A percentile compares a stretch with the other conserved stretches of the same genome.
phyloP scores from a whole-genome alignment of 2,113 vertebrate species.

The Corapipo altera region DNA sequence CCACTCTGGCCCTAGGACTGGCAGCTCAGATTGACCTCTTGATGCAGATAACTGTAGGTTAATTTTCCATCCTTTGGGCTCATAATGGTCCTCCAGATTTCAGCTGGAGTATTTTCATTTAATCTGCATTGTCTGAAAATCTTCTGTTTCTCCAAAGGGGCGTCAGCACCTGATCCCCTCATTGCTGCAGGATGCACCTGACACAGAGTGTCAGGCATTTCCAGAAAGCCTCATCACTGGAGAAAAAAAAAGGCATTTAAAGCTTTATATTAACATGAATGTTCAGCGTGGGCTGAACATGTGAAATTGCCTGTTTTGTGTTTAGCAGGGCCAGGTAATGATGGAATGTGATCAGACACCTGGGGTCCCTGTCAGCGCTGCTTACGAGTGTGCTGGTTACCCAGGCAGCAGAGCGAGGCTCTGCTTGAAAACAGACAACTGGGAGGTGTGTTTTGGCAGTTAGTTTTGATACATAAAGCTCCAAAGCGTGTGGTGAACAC shows the following conservation, averaged over 20 bases:
- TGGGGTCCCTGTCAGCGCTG: not conserved
- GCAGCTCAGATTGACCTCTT: not conserved
- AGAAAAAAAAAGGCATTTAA: not conserved
- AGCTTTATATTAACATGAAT: not conserved
- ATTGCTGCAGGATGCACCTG: not conserved
- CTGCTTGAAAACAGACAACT: not conserved
- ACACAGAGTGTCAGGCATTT: not conserved
- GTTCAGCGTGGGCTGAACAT: not conserved
- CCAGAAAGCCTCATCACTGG: not conserved
- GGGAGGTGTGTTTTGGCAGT: conserved; percentile 1
- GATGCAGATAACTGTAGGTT: not conserved
- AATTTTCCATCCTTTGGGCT: not conserved
- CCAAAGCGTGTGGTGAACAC: not conserved
- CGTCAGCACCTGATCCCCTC: not conserved
- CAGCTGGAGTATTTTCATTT: not conserved
- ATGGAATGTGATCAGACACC: not conserved
- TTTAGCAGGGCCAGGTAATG: not conserved
- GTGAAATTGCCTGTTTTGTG: not conserved
- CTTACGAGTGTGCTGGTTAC: not conserved
- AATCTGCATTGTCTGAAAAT: not conserved
- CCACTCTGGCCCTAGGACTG: not conserved
- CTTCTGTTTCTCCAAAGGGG: not conserved
- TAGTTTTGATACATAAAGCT: not conserved
- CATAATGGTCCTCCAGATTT: not conserved
- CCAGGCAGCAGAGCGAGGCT: not conserved